Conservation (phyloP, 2,888 invertebrate genomes). For the Drosophila algonquin region DNA sequence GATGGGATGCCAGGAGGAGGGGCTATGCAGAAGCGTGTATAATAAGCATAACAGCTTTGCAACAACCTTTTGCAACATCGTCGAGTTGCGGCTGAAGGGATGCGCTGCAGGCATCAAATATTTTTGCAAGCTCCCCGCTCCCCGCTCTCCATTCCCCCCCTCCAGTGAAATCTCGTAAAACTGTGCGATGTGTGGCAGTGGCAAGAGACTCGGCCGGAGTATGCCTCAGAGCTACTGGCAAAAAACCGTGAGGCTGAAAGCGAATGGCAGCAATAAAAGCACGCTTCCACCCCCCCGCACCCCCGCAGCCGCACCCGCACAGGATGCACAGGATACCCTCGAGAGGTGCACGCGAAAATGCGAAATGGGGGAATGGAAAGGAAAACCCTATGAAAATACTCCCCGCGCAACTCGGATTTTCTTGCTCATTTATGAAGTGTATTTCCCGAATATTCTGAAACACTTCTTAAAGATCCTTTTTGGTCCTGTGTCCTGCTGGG, state of each 20-base stretch:
- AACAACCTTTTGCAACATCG: conserved; percentile 19
- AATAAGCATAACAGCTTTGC: conserved; percentile 50
- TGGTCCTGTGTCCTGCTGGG: not conserved
- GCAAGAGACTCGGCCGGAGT: not conserved
- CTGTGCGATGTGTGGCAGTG: conserved; percentile 22
- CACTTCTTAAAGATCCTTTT: not conserved
- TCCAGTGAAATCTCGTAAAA: conserved; percentile 18
- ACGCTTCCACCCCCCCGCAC: conserved; percentile 9
- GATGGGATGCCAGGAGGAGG: not conserved
- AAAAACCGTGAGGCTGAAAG: conserved; percentile 9
- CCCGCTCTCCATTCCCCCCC: not conserved
- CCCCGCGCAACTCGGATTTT: not conserved
- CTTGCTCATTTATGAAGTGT: not conserved
- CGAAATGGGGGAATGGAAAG: not conserved
- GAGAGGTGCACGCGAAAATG: conserved; percentile 10
- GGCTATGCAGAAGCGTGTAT: conserved; percentile 30
- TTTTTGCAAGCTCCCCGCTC: conserved; percentile 45
- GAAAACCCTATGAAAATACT: not conserved
- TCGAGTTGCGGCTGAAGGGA: conserved; percentile 21
- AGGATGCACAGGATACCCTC: conserved; percentile 9
- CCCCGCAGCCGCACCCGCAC: not conserved
- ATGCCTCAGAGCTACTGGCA: conserved; percentile 12
- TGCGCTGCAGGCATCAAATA: conserved; percentile 55
- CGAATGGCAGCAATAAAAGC: conserved; percentile 28
- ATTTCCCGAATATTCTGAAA: not conserved